Base-by-base conservation (phyloP, 2,113 vertebrate genomes). In the Oplegnathus fasciatus region DNA sequence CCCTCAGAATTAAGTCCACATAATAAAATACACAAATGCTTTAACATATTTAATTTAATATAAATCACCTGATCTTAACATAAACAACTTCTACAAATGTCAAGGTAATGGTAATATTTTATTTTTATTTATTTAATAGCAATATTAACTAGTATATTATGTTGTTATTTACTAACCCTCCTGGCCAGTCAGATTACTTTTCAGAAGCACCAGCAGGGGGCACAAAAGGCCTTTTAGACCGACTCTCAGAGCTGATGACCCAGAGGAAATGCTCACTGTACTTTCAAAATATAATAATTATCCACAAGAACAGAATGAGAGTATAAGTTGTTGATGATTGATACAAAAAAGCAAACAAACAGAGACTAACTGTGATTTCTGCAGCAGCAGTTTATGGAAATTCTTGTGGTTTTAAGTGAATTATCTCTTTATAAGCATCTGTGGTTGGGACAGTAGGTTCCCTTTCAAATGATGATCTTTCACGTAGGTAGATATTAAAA, bases 131-230 rank as follows among this genome's bases (percentile, higher is more conserved):
- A n/a, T n/a, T n/a, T n/a, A n/a, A n/a, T n/a, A n/a, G n/a, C n/a
- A n/a, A n/a, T 37, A 64, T 34, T 10, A 6, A 30, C 55, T 46
- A 37, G 34, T 37, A 15, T 44, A 5, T 42, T 26, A 15, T 37
- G 48, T 2, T 17, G 2, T n/a, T 28, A 2, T n/a, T 54, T 28
- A 8, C 62, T 17, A 3, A 11, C 32, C 6, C 3, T 48, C 24
- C 28, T 28, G 14, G 3, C 0, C 1, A 1, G n/a, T 20, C n/a
- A 32, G 4, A 3, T 34, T 57, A 18, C 40, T 75, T 70, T 50
- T 78, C 24, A 54, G 6, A 71, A n/a, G 14, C 61, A 71, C 89
- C 93, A 91, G 73, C 78, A 94, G 91, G 57, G 50, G 90, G 88
- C 77, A 42, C 0, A 34, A 71, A 32, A 78, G 50, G 42, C 70